A percentile compares a stretch with the other conserved stretches of the same genome.
Evolutionary conservation across 2,797 vertebrate species (phyloP).

Genomic region (Tapirus indicus): DNA sequence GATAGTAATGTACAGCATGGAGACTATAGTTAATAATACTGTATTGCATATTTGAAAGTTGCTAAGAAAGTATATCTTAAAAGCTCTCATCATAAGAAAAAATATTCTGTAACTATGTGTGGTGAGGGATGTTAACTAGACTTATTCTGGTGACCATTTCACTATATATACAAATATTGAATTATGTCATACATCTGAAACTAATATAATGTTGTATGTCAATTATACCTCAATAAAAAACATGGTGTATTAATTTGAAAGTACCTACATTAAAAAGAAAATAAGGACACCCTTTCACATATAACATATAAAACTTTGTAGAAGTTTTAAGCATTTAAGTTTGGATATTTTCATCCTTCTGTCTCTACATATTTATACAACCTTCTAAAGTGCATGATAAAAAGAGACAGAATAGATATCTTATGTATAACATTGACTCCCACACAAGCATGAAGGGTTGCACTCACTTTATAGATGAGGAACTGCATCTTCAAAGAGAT

Average conservation of each 20-base stretch:
- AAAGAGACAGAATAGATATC: neutral
- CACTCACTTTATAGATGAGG: neutral
- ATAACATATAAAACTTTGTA: neutral
- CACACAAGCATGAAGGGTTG: neutral
- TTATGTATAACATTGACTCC: neutral
- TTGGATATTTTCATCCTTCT: neutral
- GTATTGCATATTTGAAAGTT: neutral
- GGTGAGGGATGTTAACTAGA: neutral
- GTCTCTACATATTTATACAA: neutral
- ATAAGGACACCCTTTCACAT: neutral
- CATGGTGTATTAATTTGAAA: neutral
- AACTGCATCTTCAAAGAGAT: neutral
- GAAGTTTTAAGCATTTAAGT: neutral
- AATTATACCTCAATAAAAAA: neutral
- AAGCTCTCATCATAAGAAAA: neutral
- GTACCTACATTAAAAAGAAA: neutral
- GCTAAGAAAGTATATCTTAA: neutral
- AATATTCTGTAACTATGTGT: neutral
- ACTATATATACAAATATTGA: fast-evolving
- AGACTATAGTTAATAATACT: neutral
- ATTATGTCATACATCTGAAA: neutral
- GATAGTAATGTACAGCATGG: neutral
- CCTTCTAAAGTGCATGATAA: neutral
- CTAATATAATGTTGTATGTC: neutral
- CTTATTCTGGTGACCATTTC: neutral